Conservation (phyloP, 2,888 invertebrate species). For the Drosophila kanekoi region DNA sequence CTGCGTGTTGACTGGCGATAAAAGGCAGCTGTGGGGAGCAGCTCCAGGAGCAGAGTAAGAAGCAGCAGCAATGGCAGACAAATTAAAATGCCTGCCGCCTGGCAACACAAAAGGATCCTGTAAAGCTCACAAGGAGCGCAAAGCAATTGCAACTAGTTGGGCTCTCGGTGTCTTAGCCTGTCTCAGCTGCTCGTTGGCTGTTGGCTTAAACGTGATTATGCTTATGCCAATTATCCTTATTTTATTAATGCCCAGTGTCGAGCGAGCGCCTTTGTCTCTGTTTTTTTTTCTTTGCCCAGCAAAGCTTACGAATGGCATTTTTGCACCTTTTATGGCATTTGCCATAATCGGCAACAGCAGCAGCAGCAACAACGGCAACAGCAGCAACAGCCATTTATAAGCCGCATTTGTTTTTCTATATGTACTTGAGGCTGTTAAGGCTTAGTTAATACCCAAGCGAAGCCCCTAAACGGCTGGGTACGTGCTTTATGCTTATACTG, state of each 20-base stretch:
- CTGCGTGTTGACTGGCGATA: conserved; percentile 78
- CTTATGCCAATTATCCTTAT: conserved; percentile 83
- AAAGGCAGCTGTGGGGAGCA: conserved; percentile 46
- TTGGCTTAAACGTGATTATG: conserved; percentile 83
- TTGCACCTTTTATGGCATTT: conserved; percentile 74
- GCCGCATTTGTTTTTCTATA: conserved; percentile 57
- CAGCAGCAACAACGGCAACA: conserved; percentile 28
- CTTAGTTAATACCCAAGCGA: conserved; percentile 58
- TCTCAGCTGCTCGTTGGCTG: conserved; percentile 66
- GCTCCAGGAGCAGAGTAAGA: conserved; percentile 8
- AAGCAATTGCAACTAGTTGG: conserved; percentile 63
- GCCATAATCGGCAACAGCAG: conserved; percentile 66
- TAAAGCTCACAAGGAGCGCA: conserved; percentile 21
- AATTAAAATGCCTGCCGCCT: conserved; percentile 73
- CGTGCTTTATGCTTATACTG: conserved; percentile 45
- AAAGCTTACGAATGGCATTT: conserved; percentile 42
- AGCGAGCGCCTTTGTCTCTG: conserved; percentile 45
- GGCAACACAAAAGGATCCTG: conserved; percentile 54
- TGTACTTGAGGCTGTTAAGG: conserved; percentile 56
- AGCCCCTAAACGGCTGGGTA: conserved; percentile 28
- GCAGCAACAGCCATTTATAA: conserved; percentile 61
- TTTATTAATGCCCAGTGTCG: conserved; percentile 78
- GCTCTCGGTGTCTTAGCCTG: conserved; percentile 55
- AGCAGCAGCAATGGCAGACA: conserved; percentile 56
- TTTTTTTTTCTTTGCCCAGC: conserved; percentile 25